These are phyloP conservation scores for Drosophila ercepeae DNA, from an alignment of 1,140 invertebrate genomes.

Conservation along the genomic window DNA sequence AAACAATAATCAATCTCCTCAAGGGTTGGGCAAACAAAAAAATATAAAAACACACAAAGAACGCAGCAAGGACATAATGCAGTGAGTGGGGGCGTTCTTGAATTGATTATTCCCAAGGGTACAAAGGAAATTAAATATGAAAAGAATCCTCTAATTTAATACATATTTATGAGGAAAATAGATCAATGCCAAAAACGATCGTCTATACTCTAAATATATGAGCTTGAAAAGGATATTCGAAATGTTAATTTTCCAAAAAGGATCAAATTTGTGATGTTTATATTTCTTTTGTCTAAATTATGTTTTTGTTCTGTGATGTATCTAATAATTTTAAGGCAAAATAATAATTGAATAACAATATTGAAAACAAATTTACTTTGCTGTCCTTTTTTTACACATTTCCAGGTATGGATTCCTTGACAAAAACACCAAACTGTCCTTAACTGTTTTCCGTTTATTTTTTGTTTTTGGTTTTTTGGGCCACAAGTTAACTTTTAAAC, in stretches of 20 bases:
- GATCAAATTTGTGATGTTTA: neutral
- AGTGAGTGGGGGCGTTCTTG: constrained; percentile 67
- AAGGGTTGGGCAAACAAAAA: constrained; percentile 74
- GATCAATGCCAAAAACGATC: constrained; percentile 45
- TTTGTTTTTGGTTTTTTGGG: constrained; percentile 13
- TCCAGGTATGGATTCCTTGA: neutral
- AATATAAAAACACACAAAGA: constrained; percentile 63
- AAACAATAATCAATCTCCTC: constrained; percentile 80
- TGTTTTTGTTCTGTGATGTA: too few relatives aligned
- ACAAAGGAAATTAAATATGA: constrained; percentile 32
- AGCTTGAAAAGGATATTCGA: neutral
- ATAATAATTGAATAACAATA: too few relatives aligned
- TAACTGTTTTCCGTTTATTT: constrained; percentile 26
- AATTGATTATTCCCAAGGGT: constrained; percentile 71
- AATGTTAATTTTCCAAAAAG: neutral
- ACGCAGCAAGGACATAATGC: constrained; percentile 62
- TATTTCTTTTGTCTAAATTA: neutral
- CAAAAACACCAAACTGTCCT: neutral
- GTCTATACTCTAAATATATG: neutral
- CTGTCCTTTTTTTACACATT: neutral
- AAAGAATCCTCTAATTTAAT: constrained; percentile 61
- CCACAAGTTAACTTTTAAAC: constrained; percentile 72
- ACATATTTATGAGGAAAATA: constrained; percentile 76
- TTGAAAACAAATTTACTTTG: neutral
- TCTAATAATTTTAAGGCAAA: too few relatives aligned